phyloP scores from a whole-genome alignment of 2,797 vertebrate genomes.

The Sandelia bainsii region DNA sequence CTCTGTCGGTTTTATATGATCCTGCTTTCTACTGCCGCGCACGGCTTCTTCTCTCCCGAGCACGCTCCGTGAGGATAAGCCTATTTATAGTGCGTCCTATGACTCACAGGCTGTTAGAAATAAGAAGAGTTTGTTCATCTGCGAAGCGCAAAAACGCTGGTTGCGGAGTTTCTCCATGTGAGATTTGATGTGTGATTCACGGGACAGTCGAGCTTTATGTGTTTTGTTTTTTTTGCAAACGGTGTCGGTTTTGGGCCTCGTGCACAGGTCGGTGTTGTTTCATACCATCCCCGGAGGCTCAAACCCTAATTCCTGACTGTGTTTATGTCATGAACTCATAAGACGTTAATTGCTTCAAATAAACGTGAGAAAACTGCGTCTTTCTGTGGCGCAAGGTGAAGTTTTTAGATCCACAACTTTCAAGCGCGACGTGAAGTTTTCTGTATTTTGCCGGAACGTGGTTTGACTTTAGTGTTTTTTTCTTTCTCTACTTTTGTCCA shows the following conservation, averaged over 20 bases:
- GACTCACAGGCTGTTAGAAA: background rate
- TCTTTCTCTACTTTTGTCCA: constrained; percentile 60
- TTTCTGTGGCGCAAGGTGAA: background rate
- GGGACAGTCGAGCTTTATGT: background rate
- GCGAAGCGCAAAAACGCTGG: background rate
- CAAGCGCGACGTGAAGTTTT: background rate
- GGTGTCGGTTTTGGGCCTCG: constrained; percentile 25
- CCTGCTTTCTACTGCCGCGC: constrained; percentile 25
- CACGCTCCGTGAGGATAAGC: constrained; percentile 4
- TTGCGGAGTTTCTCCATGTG: background rate
- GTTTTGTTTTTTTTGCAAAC: constrained; percentile 33
- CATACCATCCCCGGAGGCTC: constrained; percentile 38
- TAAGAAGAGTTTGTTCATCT: constrained; percentile 20
- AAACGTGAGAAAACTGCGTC: background rate
- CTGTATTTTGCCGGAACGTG: constrained; percentile 58
- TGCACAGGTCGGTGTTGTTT: constrained; percentile 34
- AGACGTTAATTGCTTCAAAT: background rate
- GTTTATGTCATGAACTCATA: constrained; percentile 16
- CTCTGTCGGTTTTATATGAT: constrained; percentile 29
- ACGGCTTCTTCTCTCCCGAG: background rate
- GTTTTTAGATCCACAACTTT: constrained; percentile 3
- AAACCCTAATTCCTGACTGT: constrained; percentile 14
- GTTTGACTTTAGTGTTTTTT: constrained; percentile 54
- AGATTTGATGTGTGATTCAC: background rate
- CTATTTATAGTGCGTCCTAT: constrained; percentile 9